phyloP scores from a whole-genome alignment of 2,888 invertebrate genomes.

The Drosophila birchii region DNA sequence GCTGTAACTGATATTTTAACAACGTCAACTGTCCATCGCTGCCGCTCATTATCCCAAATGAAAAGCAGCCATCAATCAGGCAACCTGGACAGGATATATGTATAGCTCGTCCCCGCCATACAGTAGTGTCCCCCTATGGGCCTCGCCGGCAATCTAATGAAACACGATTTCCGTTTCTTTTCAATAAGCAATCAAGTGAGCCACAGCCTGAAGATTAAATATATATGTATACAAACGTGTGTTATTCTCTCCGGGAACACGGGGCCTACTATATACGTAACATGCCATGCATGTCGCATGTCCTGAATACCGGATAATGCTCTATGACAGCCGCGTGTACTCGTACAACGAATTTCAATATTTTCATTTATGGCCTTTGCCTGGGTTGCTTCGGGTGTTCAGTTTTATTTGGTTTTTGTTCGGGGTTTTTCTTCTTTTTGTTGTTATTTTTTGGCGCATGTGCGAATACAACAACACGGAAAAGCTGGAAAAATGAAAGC shows the following conservation, averaged over 20 bases:
- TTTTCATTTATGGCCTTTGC: slow-evolving; percentile 41
- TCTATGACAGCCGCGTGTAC: slow-evolving; percentile 36
- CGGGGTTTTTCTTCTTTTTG: not conserved
- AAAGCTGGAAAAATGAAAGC: slow-evolving; percentile 46
- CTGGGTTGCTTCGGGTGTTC: slow-evolving; percentile 33
- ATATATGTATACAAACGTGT: slow-evolving; percentile 15
- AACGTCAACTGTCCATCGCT: slow-evolving; percentile 7
- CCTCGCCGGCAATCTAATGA: slow-evolving; percentile 17
- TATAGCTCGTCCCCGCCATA: not conserved
- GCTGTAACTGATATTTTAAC: slow-evolving; percentile 42
- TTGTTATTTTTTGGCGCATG: slow-evolving; percentile 35
- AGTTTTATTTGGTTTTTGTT: slow-evolving; percentile 13
- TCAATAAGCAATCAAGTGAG: slow-evolving; percentile 49
- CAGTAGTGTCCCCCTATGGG: slow-evolving; percentile 18
- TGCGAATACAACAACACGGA: slow-evolving; percentile 42
- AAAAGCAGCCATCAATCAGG: slow-evolving; percentile 64
- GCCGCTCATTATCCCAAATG: slow-evolving; percentile 52
- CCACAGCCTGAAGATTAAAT: slow-evolving; percentile 35
- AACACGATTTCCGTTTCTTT: slow-evolving; percentile 34
- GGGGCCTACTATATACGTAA: slow-evolving; percentile 1
- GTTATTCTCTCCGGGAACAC: slow-evolving; percentile 3
- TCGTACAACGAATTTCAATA: slow-evolving; percentile 41
- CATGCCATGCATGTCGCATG: slow-evolving; percentile 43
- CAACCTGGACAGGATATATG: slow-evolving; percentile 9
- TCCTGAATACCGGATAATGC: slow-evolving; percentile 40